Evolutionary conservation across 2,888 invertebrate species (phyloP), one percentile per base, ranked within the genome.

Genomic region (Teleiodes luculella): DNA sequence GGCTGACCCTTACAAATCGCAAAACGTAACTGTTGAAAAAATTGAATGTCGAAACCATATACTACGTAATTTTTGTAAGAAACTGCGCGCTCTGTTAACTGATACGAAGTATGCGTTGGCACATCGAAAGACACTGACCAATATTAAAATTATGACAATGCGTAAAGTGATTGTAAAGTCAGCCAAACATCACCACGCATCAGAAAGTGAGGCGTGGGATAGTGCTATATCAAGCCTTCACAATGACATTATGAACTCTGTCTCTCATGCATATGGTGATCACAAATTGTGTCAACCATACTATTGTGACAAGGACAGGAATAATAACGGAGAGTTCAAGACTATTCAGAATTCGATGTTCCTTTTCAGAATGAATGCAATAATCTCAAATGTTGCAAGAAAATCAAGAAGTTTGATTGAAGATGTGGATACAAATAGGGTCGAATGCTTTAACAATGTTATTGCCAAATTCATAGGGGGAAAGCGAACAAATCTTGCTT

Each of bases 401-500:
- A 30, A 47, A 31, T 30, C 47, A 31, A 52, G 57, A 48, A 60
- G 60, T n/a, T 20, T 60, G 0, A 60, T 58, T 36, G 49, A 57
- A 13, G 49, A 60, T 10, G 52, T 49, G 13, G 55, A 57, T 13
- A 54, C 35, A 36, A 60, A 58, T 52, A 35, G 10, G 8, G 60
- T 54, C 3, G 56, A 57, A 18, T 31, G 49, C 5, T 58, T 54
- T 28, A 58, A 60, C n/a, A 47, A 47, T 14, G 46, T 55, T 31
- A 49, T 60, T 14, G 57, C 60, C 28, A 58, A 58, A 61, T 69
- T 64, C 53, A 62, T 68, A 18, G 70, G 71, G 3, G 78, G 74
- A 4, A 78, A 76, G 63, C 54, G 72, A 54, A 63, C 70, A 4
- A 74, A 78, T 58, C 70, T 64, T 58, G 39, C 66, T 4, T 48